Evolutionary conservation across 2,797 vertebrate genomes (phyloP).

Genomic region (Selene dorsalis): DNA sequence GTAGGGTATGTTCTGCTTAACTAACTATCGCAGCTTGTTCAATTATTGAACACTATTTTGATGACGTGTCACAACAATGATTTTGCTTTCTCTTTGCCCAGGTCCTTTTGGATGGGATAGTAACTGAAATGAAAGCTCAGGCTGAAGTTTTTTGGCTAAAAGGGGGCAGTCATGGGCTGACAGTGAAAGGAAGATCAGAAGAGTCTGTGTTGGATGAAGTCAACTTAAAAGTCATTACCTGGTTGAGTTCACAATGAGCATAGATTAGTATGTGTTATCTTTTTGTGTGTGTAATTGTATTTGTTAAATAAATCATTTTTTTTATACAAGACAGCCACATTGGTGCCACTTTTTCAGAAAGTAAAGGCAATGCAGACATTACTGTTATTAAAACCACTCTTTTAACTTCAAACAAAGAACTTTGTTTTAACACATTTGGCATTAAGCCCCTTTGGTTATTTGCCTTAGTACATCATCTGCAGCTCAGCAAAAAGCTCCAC

Average conservation of each 20-base stretch:
- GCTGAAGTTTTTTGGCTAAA: conserved; percentile 89
- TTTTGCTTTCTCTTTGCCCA: conserved; percentile 63
- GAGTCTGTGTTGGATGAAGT: conserved; percentile 90
- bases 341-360: neutral
- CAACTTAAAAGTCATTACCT: conserved; percentile 86
- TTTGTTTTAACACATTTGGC: neutral
- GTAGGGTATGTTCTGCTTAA: neutral
- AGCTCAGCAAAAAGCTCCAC: neutral
- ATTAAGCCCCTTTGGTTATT: neutral
- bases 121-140: conserved; percentile 86
- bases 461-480: neutral
- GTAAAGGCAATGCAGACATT: neutral
- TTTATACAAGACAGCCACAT: neutral
- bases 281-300: neutral
- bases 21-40: neutral
- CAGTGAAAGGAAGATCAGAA: conserved; percentile 85
- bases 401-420: neutral
- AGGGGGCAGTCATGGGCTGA: conserved; percentile 91
- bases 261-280: neutral
- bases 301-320: conserved; percentile 42
- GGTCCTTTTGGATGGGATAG: conserved; percentile 85
- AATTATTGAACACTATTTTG: neutral
- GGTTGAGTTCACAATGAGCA: conserved; percentile 82
- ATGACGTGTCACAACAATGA: neutral
- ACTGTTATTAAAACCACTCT: neutral